Base-by-base conservation (phyloP, 1,140 invertebrate species). In the Nasonia longicornis region DNA sequence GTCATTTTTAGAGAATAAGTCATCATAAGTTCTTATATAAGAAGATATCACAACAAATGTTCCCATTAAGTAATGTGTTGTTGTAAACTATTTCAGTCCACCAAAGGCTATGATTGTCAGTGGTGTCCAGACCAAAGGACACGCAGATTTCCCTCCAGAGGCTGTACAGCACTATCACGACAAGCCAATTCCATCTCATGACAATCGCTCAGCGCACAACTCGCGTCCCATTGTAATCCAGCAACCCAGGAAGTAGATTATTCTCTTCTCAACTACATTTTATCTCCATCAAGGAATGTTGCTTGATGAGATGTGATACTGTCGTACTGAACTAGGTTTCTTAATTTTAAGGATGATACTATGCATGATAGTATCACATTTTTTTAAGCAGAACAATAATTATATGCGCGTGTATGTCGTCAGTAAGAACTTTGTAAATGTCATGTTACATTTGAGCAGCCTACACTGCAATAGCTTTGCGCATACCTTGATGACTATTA, bases 141-240 rank as follows among this genome's bases (percentile, higher is more conserved):
- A 97, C 89, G 94, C 94, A 20, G 96, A 97, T 88, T 97, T 96
- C 89, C 95, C 96, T n/a, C 93, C 95, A 1, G 95, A 96, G 87
- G 96, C 96, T 3, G 95, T 97, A 7, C 96, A 97, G 88, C 92
- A 94, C 86, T 94, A 93, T 89, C 91, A 97, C 93, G 91, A 95
- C 89, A 93, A 97, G 92, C 90, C 96, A 91, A 87, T 93, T 91
- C 88, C 95, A 91, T 90, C 92, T 86, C 87, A 93, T 89, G 90
- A 94, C 91, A 86, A 91, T 90, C 87, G 92, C 88, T 74, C 93
- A 89, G 87, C 91, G 91, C 64, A 92, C 86, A 84, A 89, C 91
- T 86, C 92, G 91, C 91, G 95, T 92, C 91, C 95, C 7, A 89
- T 90, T 42, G 84, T 92, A 7, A 93, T 93, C 81, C 93, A 96